A percentile compares a stretch with the other conserved stretches of the same genome.
These are phyloP conservation scores for Martes martes DNA, from an alignment of 2,113 vertebrate genomes.

Conservation along the genomic window DNA sequence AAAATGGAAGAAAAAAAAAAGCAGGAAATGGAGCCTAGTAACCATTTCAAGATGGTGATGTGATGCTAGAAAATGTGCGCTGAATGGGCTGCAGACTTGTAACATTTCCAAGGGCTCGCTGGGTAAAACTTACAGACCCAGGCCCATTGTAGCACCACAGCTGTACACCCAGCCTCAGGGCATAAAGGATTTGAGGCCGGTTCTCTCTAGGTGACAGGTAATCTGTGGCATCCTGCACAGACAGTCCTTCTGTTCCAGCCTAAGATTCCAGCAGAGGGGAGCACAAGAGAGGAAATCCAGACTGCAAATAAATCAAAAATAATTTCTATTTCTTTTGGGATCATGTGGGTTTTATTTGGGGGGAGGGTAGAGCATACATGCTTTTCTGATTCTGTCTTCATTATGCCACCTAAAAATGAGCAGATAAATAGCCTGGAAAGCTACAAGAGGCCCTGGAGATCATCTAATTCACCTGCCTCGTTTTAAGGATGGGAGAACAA, in stretches of 20 bases:
- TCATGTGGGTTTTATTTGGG: neutral
- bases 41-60: neutral
- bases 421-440: neutral
- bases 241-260: neutral
- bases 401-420: neutral
- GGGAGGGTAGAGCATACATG: neutral
- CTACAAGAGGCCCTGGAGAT: neutral
- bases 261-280: neutral
- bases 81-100: neutral
- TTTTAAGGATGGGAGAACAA: neutral
- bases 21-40: neutral
- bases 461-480: neutral
- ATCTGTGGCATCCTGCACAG: neutral
- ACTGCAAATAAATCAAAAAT: neutral
- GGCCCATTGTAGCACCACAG: neutral
- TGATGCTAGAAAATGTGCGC: neutral
- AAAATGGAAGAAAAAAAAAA: neutral
- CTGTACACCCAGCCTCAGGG: neutral
- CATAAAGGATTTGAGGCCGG: neutral
- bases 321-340: neutral
- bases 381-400: constrained; percentile 11
- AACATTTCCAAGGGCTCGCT: neutral
- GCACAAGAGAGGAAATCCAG: neutral
- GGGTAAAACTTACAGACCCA: neutral
- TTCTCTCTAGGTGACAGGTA: neutral